Conservation (phyloP, 2,888 invertebrate genomes). For the Bellardia pandia region DNA sequence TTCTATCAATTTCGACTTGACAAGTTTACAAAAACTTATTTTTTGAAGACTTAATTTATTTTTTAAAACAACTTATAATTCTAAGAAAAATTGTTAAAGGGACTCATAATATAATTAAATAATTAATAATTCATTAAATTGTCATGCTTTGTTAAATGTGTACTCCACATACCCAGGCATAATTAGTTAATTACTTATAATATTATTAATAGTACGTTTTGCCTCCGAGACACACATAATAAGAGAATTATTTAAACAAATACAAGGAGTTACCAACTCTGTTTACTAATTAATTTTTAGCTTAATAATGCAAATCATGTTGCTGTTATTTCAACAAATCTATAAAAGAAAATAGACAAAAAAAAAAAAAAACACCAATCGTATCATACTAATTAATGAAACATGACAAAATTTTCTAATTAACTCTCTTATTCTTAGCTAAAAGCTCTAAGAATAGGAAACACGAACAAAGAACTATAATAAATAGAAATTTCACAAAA, state of each 20-base stretch:
- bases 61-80: too few relatives aligned
- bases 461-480: background rate
- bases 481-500: background rate
- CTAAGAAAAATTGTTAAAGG: too few relatives aligned
- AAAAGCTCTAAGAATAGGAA: background rate
- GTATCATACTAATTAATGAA: constrained; percentile 58
- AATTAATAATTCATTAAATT: too few relatives aligned
- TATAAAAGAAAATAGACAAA: background rate
- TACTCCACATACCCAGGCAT: too few relatives aligned
- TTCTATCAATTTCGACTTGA: too few relatives aligned
- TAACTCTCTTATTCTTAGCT: constrained; percentile 5
- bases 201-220: constrained; percentile 22
- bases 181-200: background rate
- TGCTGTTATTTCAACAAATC: background rate
- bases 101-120: too few relatives aligned
- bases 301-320: constrained; percentile 43
- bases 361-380: constrained; percentile 6
- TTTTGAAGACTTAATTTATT: background rate
- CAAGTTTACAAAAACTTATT: background rate
- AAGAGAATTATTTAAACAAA: background rate
- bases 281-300: constrained; percentile 24
- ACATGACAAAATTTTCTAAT: constrained; percentile 67
- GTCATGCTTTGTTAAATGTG: too few relatives aligned
- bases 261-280: background rate
- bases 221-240: background rate